Evolutionary conservation across 53 echinoderm and acorn worm species (phyloP).

Genomic region (Holothuria leucospilota): DNA sequence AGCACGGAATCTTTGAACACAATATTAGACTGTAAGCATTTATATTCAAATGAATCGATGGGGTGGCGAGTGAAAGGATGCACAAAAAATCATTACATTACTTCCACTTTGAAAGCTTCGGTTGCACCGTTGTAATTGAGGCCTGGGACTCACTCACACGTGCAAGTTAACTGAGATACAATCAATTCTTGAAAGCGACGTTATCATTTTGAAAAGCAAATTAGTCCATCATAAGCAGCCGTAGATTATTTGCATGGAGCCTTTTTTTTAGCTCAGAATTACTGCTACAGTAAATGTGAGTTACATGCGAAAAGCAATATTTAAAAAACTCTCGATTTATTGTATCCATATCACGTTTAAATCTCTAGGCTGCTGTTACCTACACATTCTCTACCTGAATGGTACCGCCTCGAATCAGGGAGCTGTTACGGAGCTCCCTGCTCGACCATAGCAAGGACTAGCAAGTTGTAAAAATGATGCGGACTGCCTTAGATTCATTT

Average conservation of each 20-base stretch:
- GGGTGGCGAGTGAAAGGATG: not conserved
- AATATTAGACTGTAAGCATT: not conserved
- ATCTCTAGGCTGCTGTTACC: no score
- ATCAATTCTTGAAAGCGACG: conserved; percentile 31
- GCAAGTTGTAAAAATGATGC: no score
- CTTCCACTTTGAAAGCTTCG: not conserved
- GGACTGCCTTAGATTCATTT: no score
- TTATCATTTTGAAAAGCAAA: conserved; percentile 37
- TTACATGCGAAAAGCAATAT: no score
- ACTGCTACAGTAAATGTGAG: no score
- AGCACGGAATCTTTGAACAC: not conserved
- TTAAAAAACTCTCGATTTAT: no score
- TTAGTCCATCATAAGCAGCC: not conserved
- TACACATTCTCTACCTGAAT: no score
- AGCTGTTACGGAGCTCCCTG: no score
- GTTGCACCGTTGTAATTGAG: conserved; percentile 21
- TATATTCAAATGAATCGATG: conserved; percentile 23
- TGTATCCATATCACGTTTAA: no score
- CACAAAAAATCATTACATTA: conserved; percentile 26
- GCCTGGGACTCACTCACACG: conserved; percentile 8
- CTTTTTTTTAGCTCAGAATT: no score
- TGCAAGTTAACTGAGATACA: not conserved
- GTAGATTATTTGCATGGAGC: not conserved
- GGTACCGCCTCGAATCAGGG: no score
- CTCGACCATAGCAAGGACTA: no score